Percentiles rank a stretch among this genome's conserved stretches.
These are phyloP conservation scores for Muscidifurax raptorellus DNA, from an alignment of 1,140 invertebrate species.

Conservation along the genomic window DNA sequence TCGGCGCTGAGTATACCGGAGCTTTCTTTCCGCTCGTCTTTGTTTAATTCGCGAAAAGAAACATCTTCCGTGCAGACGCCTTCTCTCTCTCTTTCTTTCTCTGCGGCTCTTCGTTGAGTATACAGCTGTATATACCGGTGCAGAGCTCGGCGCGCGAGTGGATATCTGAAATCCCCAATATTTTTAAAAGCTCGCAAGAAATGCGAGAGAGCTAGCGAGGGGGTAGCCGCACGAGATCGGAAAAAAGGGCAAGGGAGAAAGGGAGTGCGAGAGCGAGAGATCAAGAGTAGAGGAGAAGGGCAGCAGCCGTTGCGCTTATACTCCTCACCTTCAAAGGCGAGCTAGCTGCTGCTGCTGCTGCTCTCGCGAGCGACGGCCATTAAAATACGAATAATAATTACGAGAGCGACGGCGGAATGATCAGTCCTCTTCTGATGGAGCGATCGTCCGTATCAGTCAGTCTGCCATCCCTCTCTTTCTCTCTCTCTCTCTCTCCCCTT, in stretches of 20 bases:
- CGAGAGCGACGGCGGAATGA: constrained; percentile 72
- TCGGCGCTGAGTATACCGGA: constrained; percentile 48
- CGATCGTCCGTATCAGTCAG: constrained; percentile 70
- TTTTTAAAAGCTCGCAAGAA: constrained; percentile 73
- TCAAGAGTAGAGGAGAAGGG: not conserved
- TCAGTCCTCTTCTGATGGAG: constrained; percentile 68
- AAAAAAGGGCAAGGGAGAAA: constrained; percentile 56
- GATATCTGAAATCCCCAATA: constrained; percentile 75
- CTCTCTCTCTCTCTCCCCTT: not conserved
- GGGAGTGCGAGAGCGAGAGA: not conserved
- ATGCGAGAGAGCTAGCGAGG: constrained; percentile 55
- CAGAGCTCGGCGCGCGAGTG: constrained; percentile 12
- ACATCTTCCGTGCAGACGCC: constrained; percentile 44
- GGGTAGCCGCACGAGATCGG: constrained; percentile 29
- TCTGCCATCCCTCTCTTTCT: constrained; percentile 41
- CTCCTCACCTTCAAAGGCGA: constrained; percentile 71
- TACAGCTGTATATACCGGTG: not conserved
- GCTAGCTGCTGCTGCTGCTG: constrained; percentile 9
- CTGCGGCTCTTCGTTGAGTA: not conserved
- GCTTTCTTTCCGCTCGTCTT: constrained; percentile 53
- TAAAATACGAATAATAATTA: constrained; percentile 76
- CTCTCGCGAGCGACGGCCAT: constrained; percentile 67
- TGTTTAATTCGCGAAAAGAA: constrained; percentile 67
- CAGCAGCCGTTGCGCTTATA: constrained; percentile 54
- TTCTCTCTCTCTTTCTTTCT: not conserved